Evolutionary conservation across 92 coral and sea anemone genomes (phyloP).

Genomic region (Epizoanthus ramosus): DNA sequence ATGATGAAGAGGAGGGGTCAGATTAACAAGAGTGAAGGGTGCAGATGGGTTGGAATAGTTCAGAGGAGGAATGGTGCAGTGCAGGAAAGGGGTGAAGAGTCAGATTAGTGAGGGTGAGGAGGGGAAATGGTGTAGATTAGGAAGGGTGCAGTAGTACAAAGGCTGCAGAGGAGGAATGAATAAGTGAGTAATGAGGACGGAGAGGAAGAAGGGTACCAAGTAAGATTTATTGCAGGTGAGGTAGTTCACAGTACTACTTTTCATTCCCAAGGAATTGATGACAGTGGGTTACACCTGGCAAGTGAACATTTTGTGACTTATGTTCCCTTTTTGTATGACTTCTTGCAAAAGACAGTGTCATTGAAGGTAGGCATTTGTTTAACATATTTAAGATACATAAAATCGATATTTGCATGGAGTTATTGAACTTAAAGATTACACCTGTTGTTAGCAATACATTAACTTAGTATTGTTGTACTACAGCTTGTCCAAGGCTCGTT

Average conservation of each 20-base stretch:
- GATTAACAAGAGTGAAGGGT: no score
- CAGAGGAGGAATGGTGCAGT: background rate
- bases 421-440: no score
- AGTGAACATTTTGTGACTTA: conserved; percentile 32
- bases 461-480: background rate
- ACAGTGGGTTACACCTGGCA: conserved; percentile 28
- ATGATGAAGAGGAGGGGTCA: background rate
- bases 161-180: background rate
- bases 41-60: background rate
- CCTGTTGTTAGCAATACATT: no score
- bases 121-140: background rate
- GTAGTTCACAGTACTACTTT: background rate
- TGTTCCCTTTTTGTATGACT: conserved; percentile 45
- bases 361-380: conserved; percentile 51
- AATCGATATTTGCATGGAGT: background rate
- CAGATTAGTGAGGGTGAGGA: no score
- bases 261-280: conserved; percentile 10
- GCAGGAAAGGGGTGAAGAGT: background rate
- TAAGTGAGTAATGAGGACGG: background rate
- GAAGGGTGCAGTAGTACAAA: background rate
- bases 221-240: no score
- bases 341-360: conserved; percentile 42
- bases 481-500: conserved; percentile 84
- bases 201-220: background rate
- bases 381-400: background rate